Conservation (phyloP, 2,888 invertebrate species). For the Aporophyla nigra region DNA sequence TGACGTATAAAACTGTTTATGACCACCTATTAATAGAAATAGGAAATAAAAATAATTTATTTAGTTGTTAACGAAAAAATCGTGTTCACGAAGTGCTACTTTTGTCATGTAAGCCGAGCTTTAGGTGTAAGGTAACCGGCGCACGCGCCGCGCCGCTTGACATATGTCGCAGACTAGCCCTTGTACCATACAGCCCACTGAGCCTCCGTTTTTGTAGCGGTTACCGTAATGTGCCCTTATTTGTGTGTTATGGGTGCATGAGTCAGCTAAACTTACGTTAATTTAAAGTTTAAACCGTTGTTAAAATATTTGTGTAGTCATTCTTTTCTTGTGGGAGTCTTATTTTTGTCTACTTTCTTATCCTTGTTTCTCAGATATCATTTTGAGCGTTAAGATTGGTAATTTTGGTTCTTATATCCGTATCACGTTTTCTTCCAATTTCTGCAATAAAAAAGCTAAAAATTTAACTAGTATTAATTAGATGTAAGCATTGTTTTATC, state of each 20-base stretch:
- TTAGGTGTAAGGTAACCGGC: constrained; percentile 57
- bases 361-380: neutral
- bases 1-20: neutral
- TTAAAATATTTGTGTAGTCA: constrained; percentile 8
- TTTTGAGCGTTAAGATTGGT: too few relatives aligned
- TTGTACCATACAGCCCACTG: constrained; percentile 24
- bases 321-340: neutral
- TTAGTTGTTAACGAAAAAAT: too few relatives aligned
- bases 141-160: constrained; percentile 73
- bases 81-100: neutral
- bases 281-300: constrained; percentile 36
- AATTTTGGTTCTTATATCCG: neutral
- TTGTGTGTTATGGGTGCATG: constrained; percentile 46
- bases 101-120: constrained; percentile 14
- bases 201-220: constrained; percentile 29
- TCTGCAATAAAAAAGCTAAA: neutral
- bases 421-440: neutral
- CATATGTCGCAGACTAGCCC: constrained; percentile 76
- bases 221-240: constrained; percentile 36
- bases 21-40: neutral
- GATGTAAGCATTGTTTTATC: too few relatives aligned
- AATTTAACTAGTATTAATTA: too few relatives aligned
- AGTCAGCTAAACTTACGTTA: constrained; percentile 49
- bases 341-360: neutral
- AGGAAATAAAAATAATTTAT: neutral